Percentiles rank a stretch among this genome's conserved stretches.
Conservation (phyloP, 2,797 vertebrate genomes). For the Sebastes steindachneri region DNA sequence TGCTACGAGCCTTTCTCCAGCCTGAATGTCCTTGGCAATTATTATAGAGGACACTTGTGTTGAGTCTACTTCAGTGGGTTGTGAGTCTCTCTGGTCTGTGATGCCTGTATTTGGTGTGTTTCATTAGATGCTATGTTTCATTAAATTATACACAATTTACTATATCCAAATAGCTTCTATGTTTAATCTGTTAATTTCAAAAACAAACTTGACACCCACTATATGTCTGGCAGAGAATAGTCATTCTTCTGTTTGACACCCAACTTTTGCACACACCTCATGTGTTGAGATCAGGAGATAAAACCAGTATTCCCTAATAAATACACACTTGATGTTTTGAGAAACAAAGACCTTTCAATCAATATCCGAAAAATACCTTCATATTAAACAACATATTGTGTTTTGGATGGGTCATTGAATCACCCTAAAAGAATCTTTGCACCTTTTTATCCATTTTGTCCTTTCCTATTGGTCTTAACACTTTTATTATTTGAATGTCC, state of each 20-base stretch:
- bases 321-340: no score
- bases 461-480: no score
- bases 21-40: neutral
- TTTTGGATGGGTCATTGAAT: neutral
- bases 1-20: neutral
- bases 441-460: no score
- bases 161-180: neutral
- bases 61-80: neutral
- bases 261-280: no score
- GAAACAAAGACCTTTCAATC: no score
- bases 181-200: neutral
- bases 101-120: neutral
- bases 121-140: neutral
- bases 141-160: neutral
- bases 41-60: neutral
- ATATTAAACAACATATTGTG: no score
- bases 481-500: no score
- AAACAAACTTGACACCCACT: neutral
- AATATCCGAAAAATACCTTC: no score
- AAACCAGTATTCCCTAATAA: no score
- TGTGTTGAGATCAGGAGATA: no score
- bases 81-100: no score
- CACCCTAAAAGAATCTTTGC: neutral
- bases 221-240: neutral
- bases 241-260: no score